A percentile compares a stretch with the other conserved stretches of the same genome.
phyloP scores from a whole-genome alignment of 2,888 invertebrate genomes.

The Drosophila paramelanica region DNA sequence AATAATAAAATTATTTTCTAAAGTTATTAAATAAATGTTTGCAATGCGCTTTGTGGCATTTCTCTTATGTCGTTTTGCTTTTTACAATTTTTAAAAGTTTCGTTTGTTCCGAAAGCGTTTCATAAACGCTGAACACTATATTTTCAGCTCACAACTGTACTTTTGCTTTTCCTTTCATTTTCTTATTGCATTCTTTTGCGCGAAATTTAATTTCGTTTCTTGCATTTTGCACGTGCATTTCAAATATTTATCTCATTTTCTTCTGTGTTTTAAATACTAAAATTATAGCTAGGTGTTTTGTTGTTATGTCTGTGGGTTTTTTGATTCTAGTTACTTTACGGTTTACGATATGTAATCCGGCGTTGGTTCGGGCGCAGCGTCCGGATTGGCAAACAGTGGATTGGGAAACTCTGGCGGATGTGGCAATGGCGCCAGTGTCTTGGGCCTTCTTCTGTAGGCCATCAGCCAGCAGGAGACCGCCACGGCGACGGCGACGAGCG shows the following conservation, averaged over 20 bases:
- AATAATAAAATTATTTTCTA: constrained; percentile 77
- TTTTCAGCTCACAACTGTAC: constrained; percentile 71
- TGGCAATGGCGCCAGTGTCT: constrained; percentile 94
- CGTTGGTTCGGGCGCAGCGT: constrained; percentile 92
- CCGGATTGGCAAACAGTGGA: constrained; percentile 94
- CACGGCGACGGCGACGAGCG: constrained; percentile 96
- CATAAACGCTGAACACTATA: constrained; percentile 49
- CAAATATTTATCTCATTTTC: constrained; percentile 61
- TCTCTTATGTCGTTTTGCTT: constrained; percentile 39
- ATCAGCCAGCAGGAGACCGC: constrained; percentile 98
- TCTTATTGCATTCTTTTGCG: constrained; percentile 33
- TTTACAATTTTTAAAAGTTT: constrained; percentile 47
- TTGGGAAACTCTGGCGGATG: constrained; percentile 98
- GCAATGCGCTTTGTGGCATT: constrained; percentile 38
- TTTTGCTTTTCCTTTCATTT: constrained; percentile 68
- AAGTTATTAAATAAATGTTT: constrained; percentile 52
- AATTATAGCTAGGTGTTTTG: constrained; percentile 61
- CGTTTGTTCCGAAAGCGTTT: constrained; percentile 44
- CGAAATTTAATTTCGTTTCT: constrained; percentile 61
- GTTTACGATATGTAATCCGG: constrained; percentile 90
- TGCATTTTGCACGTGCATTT: constrained; percentile 82
- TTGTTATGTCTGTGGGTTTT: constrained; percentile 34
- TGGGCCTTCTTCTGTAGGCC: constrained; percentile 95
- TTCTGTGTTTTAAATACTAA: constrained; percentile 55
- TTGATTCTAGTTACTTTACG: constrained; percentile 43